A percentile compares a stretch with the other conserved stretches of the same genome.
These are phyloP conservation scores for Rhynchomys soricoides DNA, from an alignment of 2,113 vertebrate species.

Conservation along the genomic window DNA sequence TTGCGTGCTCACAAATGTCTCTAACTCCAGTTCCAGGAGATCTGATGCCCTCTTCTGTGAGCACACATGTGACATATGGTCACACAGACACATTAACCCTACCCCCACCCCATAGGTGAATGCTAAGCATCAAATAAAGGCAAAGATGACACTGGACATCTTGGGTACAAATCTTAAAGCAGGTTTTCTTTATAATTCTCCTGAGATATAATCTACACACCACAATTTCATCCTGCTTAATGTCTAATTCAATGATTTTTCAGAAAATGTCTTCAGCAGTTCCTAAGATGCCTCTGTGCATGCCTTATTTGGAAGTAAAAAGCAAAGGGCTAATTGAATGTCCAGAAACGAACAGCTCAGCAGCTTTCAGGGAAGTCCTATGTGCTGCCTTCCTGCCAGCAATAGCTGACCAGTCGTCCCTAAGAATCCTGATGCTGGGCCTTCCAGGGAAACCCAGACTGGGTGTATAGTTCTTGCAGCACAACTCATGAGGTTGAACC, in stretches of 20 bases:
- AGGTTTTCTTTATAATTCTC: background rate
- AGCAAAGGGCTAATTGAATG: conserved; percentile 1
- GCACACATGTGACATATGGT: background rate
- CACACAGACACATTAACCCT: background rate
- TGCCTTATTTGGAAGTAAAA: conserved; percentile 31
- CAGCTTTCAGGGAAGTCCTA: background rate
- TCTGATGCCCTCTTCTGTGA: background rate
- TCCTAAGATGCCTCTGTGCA: background rate
- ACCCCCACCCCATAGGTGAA: background rate
- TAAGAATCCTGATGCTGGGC: background rate
- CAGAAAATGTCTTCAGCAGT: background rate
- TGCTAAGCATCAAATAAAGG: background rate
- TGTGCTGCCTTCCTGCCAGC: background rate
- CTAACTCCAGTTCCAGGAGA: background rate
- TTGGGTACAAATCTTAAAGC: background rate
- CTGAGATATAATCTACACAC: background rate
- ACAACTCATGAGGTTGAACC: background rate
- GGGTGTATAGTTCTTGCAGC: fast-evolving
- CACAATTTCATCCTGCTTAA: conserved; percentile 22
- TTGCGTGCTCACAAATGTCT: background rate
- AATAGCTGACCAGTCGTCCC: background rate
- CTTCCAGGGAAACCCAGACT: background rate
- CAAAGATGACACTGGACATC: background rate
- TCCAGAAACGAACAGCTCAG: background rate
- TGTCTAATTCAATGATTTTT: conserved; percentile 15